phyloP scores from a whole-genome alignment of 2,888 invertebrate genomes.

The Yponomeuta evonymella region DNA sequence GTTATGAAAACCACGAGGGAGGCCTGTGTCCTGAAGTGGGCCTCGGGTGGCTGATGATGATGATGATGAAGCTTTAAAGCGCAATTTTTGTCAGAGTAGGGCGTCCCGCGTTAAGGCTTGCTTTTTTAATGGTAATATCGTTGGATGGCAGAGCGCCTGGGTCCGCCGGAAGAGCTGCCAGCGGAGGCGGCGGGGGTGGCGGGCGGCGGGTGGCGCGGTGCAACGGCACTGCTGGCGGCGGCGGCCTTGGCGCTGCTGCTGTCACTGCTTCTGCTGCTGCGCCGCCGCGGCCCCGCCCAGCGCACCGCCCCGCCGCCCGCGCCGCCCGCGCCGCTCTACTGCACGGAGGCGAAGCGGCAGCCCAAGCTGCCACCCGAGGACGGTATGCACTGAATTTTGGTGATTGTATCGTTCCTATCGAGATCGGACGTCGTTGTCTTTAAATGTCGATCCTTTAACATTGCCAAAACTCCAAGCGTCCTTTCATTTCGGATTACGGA shows the following conservation, averaged over 20 bases:
- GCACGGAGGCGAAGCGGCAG: constrained; percentile 47
- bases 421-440: no score
- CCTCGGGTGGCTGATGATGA: no score
- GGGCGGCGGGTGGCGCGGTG: constrained; percentile 29
- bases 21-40: no score
- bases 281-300: constrained; percentile 21
- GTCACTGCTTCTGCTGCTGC: constrained; percentile 27
- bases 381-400: constrained; percentile 27
- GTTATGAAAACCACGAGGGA: no score
- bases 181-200: constrained; percentile 24
- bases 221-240: constrained; percentile 36
- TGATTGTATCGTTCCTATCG: background rate
- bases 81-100: no score
- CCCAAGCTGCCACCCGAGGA: constrained; percentile 38
- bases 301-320: constrained; percentile 22
- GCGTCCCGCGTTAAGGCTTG: no score
- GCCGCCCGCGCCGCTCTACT: constrained; percentile 41
- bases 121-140: no score
- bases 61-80: no score
- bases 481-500: no score
- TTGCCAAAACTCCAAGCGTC: no score
- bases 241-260: constrained; percentile 36
- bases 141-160: constrained; percentile 38
- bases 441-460: no score
- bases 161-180: constrained; percentile 43